A percentile compares a stretch with the other conserved stretches of the same genome.
phyloP scores from a whole-genome alignment of 2,888 invertebrate genomes.

The Dryococelus australis region DNA sequence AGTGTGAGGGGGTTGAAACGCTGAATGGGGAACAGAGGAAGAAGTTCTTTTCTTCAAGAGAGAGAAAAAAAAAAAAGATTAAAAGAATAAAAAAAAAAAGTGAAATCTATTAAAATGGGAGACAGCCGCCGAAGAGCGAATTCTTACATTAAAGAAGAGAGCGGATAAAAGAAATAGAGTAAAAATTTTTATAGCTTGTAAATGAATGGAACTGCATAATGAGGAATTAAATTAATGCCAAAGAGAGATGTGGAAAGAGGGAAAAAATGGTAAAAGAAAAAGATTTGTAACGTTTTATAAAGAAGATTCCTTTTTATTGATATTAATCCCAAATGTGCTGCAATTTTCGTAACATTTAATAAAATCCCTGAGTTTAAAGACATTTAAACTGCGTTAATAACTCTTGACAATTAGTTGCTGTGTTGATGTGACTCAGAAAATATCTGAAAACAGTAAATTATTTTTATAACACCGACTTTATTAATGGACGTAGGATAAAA shows the following conservation, averaged over 20 bases:
- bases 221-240: conserved; percentile 4
- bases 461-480: too few relatives aligned
- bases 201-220: conserved; percentile 3
- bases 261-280: background rate
- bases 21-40: conserved; percentile 2
- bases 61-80: background rate
- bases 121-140: conserved; percentile 2
- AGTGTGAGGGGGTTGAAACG: background rate
- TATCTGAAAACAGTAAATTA: too few relatives aligned
- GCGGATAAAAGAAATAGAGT: conserved; percentile 8
- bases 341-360: background rate
- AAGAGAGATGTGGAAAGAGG: background rate
- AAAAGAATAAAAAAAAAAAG: background rate
- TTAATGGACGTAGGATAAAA: background rate
- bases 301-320: background rate
- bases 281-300: conserved; percentile 6
- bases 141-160: conserved; percentile 4
- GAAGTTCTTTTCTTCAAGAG: background rate
- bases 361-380: background rate
- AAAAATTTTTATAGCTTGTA: background rate
- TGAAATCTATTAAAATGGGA: conserved; percentile 4
- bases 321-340: background rate
- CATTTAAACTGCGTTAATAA: background rate
- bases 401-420: background rate
- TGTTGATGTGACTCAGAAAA: background rate